phyloP scores from a whole-genome alignment of 2,888 invertebrate genomes.

The Papilio elwesi region DNA sequence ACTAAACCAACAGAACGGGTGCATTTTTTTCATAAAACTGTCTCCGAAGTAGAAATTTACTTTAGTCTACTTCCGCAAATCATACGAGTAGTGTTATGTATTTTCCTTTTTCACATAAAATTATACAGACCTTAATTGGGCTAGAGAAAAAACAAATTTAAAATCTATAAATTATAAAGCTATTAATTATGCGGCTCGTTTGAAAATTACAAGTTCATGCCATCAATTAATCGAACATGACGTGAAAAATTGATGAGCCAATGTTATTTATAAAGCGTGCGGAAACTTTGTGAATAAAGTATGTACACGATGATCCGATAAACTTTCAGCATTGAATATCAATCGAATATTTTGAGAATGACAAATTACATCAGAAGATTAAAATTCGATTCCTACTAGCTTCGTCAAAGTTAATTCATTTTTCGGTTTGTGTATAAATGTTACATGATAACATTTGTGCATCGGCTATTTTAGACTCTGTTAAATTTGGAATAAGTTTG shows the following conservation, averaged over 20 bases:
- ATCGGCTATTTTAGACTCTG: too few relatives aligned
- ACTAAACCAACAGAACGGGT: too few relatives aligned
- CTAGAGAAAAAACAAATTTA: neutral
- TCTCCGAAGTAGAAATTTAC: too few relatives aligned
- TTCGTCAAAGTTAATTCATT: neutral
- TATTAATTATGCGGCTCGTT: constrained; percentile 14
- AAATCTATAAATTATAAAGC: constrained; percentile 3
- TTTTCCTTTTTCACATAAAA: neutral
- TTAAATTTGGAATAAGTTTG: too few relatives aligned
- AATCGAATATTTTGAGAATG: neutral
- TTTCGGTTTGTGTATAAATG: neutral
- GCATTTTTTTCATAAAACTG: too few relatives aligned
- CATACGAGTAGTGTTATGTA: neutral
- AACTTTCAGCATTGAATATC: neutral
- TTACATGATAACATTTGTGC: too few relatives aligned
- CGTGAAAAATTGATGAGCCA: constrained; percentile 22
- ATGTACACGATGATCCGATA: constrained; percentile 4
- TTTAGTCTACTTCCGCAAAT: too few relatives aligned
- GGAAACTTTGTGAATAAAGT: constrained; percentile 18
- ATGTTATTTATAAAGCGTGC: constrained; percentile 24
- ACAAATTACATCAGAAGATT: neutral
- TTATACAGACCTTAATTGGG: neutral
- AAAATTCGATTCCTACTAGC: neutral
- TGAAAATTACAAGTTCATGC: constrained; percentile 22
- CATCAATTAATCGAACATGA: constrained; percentile 24